These are phyloP conservation scores for Ictalurus furcatus DNA, from an alignment of 2,113 vertebrate species.

Conservation along the genomic window DNA sequence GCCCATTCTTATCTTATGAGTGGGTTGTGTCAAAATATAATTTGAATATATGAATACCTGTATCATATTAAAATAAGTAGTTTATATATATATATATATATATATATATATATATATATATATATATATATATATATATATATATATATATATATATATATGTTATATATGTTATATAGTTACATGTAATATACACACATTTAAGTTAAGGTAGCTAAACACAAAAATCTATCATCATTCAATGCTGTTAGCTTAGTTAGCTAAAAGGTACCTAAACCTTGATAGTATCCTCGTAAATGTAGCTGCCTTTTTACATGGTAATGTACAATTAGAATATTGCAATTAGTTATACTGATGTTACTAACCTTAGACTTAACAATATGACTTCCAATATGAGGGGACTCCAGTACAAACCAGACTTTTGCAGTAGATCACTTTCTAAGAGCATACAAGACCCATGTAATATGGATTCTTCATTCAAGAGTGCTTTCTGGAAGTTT, in stretches of 20 bases:
- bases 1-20: not conserved
- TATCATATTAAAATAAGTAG: not conserved
- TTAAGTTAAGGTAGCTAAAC: not conserved
- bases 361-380: not conserved
- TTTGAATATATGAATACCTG: not conserved
- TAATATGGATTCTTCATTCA: too few species aligned
- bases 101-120: too few species aligned
- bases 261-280: not conserved
- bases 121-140: too few species aligned
- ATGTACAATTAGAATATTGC: not conserved
- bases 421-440: not conserved
- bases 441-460: too few species aligned
- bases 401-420: not conserved
- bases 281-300: not conserved
- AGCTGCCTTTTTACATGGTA: not conserved
- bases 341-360: not conserved
- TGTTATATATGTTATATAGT: not conserved
- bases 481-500: too few species aligned
- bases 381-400: not conserved
- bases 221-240: not conserved
- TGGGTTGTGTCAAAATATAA: not conserved
- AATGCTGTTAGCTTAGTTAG: not conserved
- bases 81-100: too few species aligned
- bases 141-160: too few species aligned
- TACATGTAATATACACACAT: not conserved